These are phyloP conservation scores for Cercocebus atys DNA, from an alignment of 2,113 vertebrate genomes.

Conservation along the genomic window DNA sequence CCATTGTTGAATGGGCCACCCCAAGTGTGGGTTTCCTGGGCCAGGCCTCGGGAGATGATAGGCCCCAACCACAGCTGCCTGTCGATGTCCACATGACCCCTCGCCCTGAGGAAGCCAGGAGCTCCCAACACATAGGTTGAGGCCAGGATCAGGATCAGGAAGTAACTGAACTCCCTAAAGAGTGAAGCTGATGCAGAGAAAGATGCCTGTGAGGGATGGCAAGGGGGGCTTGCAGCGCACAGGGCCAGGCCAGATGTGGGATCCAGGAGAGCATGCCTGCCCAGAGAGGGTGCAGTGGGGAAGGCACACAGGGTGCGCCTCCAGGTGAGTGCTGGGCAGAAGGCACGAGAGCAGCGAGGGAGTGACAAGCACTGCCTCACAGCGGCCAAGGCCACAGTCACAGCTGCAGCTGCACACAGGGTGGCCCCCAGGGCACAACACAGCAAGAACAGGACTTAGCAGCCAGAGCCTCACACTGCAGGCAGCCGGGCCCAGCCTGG, in stretches of 20 bases:
- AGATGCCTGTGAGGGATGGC: accelerated
- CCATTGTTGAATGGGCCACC: not conserved
- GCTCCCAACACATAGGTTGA: not conserved
- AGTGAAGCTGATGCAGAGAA: not conserved
- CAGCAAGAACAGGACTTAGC: not conserved
- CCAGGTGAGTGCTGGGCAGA: not conserved
- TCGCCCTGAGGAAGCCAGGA: not conserved
- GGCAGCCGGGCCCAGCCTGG: accelerated
- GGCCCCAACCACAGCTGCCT: not conserved
- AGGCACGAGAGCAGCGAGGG: not conserved
- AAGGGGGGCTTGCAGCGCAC: too few species aligned
- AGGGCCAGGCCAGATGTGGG: not conserved
- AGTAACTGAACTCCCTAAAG: not conserved
- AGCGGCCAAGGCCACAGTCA: accelerated
- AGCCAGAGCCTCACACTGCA: not conserved
- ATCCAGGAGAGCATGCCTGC: not conserved
- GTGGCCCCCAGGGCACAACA: too few species aligned
- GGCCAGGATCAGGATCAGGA: not conserved
- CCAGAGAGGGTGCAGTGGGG: not conserved
- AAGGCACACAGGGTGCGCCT: not conserved
- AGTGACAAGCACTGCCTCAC: not conserved
- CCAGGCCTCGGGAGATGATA: not conserved
- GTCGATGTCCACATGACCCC: accelerated
- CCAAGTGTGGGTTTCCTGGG: not conserved
- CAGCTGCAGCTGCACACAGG: accelerated